Percentiles rank a stretch among this genome's conserved stretches.
These are phyloP conservation scores for Myotis daubentonii DNA, from an alignment of 2,797 vertebrate species.

Conservation along the genomic window DNA sequence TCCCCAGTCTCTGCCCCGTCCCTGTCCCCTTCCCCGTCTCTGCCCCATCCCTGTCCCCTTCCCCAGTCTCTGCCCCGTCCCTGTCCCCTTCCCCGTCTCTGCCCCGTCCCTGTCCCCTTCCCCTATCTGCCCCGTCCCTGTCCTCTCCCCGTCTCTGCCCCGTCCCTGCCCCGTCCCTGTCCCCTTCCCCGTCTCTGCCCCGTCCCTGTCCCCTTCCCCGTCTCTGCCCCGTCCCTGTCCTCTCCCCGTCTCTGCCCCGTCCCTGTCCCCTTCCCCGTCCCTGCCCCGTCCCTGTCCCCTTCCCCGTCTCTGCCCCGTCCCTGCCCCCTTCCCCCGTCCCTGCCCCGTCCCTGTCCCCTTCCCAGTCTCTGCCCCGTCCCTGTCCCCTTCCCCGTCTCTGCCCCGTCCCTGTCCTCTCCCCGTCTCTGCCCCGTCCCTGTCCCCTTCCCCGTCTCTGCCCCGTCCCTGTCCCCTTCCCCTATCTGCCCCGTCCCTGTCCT, in stretches of 20 bases:
- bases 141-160: fast-evolving
- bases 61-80: not conserved
- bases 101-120: too few species aligned
- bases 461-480: too few species aligned
- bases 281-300: too few species aligned
- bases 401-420: not conserved
- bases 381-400: not conserved
- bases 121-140: too few species aligned
- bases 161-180: not conserved
- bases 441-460: not conserved
- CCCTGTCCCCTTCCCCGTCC: not conserved
- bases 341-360: not conserved
- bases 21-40: too few species aligned
- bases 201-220: fast-evolving
- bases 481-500: too few species aligned
- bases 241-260: not conserved
- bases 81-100: not conserved
- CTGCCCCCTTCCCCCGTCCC: too few species aligned
- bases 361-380: not conserved
- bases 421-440: not conserved
- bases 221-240: not conserved
- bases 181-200: not conserved
- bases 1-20: not conserved
- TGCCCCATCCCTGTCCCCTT: not conserved
- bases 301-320: too few species aligned